Percentiles rank a stretch among this genome's conserved stretches.
Evolutionary conservation across 2,797 vertebrate species (phyloP).

Genomic region (Caiman crocodilus): DNA sequence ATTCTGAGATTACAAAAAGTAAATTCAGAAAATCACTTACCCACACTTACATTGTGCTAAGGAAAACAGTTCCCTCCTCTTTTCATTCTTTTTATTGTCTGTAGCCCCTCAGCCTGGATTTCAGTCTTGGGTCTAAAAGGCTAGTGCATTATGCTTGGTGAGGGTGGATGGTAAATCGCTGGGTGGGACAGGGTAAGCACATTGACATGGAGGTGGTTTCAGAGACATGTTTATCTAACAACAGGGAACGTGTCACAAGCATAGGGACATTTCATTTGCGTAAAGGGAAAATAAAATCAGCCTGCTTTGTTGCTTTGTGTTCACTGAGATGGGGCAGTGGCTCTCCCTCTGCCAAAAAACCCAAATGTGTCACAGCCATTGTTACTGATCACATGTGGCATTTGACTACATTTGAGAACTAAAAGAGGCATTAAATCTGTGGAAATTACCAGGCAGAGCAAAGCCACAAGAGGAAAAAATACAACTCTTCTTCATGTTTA

Average conservation of each 20-base stretch:
- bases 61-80: neutral
- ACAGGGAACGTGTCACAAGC: neutral
- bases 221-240: neutral
- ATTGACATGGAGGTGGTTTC: fast-evolving
- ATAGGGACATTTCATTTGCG: conserved; percentile 43
- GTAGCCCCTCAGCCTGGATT: neutral
- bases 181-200: neutral
- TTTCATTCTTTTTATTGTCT: neutral
- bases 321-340: conserved; percentile 3
- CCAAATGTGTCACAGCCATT: fast-evolving
- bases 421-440: conserved; percentile 55
- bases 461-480: conserved; percentile 33
- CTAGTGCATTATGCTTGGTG: neutral
- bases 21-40: neutral
- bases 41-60: neutral
- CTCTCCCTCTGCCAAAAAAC: conserved; percentile 13
- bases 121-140: neutral
- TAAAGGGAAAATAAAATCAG: conserved; percentile 50
- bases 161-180: neutral
- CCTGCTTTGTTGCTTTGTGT: neutral
- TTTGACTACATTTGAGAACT: conserved; percentile 68
- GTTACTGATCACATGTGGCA: neutral
- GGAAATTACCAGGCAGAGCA: conserved; percentile 58
- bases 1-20: conserved; percentile 62
- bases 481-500: neutral